Conservation (phyloP, 2,113 vertebrate species). For the Stercorarius parasiticus region DNA sequence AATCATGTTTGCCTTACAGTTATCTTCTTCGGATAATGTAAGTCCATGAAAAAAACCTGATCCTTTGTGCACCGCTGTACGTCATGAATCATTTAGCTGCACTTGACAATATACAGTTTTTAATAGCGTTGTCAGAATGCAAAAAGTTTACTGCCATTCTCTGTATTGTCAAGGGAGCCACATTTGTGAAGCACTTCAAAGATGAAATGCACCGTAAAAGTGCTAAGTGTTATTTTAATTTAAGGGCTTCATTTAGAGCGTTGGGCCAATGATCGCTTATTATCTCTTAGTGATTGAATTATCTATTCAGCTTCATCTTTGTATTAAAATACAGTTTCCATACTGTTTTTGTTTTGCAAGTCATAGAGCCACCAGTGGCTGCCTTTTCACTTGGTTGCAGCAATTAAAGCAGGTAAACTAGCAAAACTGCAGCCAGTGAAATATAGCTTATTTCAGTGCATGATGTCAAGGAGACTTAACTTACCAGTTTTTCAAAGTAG, state of each 20-base stretch:
- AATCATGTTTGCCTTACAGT: not conserved
- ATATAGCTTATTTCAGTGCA: not conserved
- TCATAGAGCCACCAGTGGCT: not conserved
- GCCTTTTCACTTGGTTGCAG: not conserved
- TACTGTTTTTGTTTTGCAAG: not conserved
- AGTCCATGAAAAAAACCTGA: not conserved
- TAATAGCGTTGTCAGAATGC: not conserved
- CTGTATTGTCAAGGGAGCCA: not conserved
- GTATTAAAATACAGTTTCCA: not conserved
- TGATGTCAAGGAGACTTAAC: not conserved
- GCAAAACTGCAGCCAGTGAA: not conserved
- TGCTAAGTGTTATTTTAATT: not conserved
- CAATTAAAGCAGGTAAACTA: not conserved
- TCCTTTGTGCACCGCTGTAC: not conserved
- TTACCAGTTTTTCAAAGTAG: not conserved
- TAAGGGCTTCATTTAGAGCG: not conserved
- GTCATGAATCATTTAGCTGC: not conserved
- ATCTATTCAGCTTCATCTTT: not conserved
- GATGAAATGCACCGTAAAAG: not conserved
- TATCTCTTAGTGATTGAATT: not conserved
- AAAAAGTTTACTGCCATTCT: not conserved
- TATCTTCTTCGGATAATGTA: not conserved
- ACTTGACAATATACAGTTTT: not conserved
- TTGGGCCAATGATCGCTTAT: not conserved
- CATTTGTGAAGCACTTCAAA: not conserved